Conservation (phyloP, 2,888 invertebrate genomes). For the Corbicula japonica region DNA sequence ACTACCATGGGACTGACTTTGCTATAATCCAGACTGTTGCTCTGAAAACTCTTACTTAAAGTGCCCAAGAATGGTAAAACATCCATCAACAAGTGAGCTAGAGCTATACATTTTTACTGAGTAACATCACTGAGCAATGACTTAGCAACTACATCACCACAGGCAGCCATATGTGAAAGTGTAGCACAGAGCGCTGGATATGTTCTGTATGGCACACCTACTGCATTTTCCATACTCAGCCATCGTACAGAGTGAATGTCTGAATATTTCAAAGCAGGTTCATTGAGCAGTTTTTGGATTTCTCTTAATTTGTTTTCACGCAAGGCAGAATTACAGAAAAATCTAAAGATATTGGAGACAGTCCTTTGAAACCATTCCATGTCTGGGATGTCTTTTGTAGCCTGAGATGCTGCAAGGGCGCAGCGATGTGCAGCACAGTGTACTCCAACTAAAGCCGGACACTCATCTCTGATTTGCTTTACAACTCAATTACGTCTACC, state of each 20-base stretch:
- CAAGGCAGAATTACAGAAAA: conserved; percentile 45
- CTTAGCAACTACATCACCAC: conserved; percentile 24
- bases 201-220: conserved; percentile 30
- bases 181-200: conserved; percentile 39
- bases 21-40: conserved; percentile 29
- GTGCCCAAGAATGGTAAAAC: conserved; percentile 33
- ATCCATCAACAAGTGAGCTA: conserved; percentile 48
- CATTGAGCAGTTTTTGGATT: conserved; percentile 24
- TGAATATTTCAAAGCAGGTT: conserved; percentile 34
- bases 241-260: conserved; percentile 46
- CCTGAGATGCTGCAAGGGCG: conserved; percentile 54
- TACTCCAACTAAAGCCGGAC: conserved; percentile 28
- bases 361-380: conserved; percentile 29
- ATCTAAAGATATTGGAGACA: conserved; percentile 47
- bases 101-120: conserved; percentile 44
- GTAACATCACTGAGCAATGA: conserved; percentile 25
- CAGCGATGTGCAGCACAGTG: conserved; percentile 52
- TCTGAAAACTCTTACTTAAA: conserved; percentile 27
- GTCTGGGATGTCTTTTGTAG: conserved; percentile 40
- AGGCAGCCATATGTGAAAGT: conserved; percentile 1
- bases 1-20: conserved; percentile 8
- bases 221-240: conserved; percentile 47
- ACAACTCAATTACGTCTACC: conserved; percentile 46
- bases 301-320: conserved; percentile 27
- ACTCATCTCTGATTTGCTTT: conserved; percentile 6